phyloP scores from a whole-genome alignment of 2,113 vertebrate genomes.

The Dermatemys mawii region DNA sequence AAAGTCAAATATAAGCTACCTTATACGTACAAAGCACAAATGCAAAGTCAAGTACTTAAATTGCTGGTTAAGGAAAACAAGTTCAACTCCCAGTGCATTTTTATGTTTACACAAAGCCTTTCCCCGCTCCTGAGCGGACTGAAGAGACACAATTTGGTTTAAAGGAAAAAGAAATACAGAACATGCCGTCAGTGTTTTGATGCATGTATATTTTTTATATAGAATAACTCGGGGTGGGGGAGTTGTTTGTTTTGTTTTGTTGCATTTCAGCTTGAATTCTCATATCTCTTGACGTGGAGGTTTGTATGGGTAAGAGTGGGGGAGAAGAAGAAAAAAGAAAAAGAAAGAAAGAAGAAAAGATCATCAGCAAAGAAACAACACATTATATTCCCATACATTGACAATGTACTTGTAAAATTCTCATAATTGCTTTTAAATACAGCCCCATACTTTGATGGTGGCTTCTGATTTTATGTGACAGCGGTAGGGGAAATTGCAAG shows the following conservation, averaged over 20 bases:
- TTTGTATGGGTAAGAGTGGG: background rate
- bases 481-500: background rate
- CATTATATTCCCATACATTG: background rate
- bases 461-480: conserved; percentile 45
- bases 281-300: background rate
- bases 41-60: conserved; percentile 71
- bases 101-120: background rate
- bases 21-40: conserved; percentile 46
- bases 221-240: background rate
- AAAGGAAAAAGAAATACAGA: background rate
- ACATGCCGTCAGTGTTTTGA: background rate
- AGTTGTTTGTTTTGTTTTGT: background rate
- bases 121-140: background rate
- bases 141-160: background rate
- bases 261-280: background rate
- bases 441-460: conserved; percentile 18
- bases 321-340: too few species aligned
- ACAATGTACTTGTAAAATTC: conserved; percentile 22
- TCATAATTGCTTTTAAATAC: conserved; percentile 16
- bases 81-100: conserved; percentile 58
- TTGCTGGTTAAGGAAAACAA: conserved; percentile 64
- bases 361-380: background rate
- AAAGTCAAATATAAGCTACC: conserved; percentile 40
- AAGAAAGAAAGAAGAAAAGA: background rate
- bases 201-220: background rate